Base-by-base conservation (phyloP, 2,888 invertebrate species). In the Phorcus lineatus region DNA sequence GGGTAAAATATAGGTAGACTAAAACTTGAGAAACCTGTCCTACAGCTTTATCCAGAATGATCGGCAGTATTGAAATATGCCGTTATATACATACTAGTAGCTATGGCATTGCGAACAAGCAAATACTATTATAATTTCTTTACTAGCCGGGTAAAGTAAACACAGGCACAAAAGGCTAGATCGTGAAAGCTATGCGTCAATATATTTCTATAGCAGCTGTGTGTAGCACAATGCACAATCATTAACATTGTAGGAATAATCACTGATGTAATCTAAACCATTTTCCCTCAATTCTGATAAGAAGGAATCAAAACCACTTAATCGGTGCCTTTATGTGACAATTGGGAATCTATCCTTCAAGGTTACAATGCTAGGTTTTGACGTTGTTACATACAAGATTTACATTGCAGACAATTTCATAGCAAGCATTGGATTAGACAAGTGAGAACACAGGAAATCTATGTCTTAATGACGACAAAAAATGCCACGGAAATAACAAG, bases 111-210 rank as follows among this genome's bases (percentile, higher is more conserved):
- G 17, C 36, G 40, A 36, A 36, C 70, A 70, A 36, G 70, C 70
- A 70, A 70, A 70, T 40, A 70, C 70, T 36, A 70, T 70, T 70
- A 70, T 13, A 70, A 19, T 24, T 40, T 70, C 36, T 70, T 36
- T 40, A 70, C 70, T 36, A 31, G 28, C 17, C 31, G 24, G 31
- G 67, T 31, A 67, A 28, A 40, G 70, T 36, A 70, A 70, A 70
- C 70, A 70, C 19, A n/a, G 70, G 40, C 70, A 36, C 40, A 70
- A 36, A 36, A 19, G 40, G 31, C 28, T 19, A 36, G 70, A 40
- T 36, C 36, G 31, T 31, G 70, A 70, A 40, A 70, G 70, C 70
- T 70, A n/a, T 31, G 40, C 70, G 70, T 70, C 70, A 70, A 70
- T 70, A 70, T n/a, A 36, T 31, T 70, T 70, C 70, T 36, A 36